A percentile compares a stretch with the other conserved stretches of the same genome.
Evolutionary conservation across 2,888 invertebrate genomes (phyloP).

Genomic region (Dryocosmus kuriphilus): DNA sequence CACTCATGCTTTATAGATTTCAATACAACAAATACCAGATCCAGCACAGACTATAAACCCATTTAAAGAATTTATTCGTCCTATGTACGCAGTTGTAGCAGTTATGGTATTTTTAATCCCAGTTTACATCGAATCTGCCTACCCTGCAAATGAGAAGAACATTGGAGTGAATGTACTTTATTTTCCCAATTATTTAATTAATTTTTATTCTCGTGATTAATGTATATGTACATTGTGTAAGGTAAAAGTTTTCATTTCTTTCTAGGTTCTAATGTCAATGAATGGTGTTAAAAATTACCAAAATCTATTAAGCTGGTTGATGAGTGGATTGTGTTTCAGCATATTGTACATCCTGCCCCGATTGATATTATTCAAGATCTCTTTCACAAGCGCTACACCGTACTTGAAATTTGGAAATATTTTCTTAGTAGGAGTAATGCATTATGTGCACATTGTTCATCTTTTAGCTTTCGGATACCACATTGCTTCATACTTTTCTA

Average conservation of each 20-base stretch:
- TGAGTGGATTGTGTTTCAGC: conserved; percentile 69
- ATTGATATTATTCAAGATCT: conserved; percentile 67
- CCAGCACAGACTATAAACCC: conserved; percentile 63
- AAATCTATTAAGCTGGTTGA: conserved; percentile 73
- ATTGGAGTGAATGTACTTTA: conserved; percentile 72
- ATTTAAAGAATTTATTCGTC: neutral
- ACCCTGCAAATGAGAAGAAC: conserved; percentile 70
- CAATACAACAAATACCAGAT: conserved; percentile 73
- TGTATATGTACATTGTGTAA: neutral
- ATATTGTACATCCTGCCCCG: conserved; percentile 65
- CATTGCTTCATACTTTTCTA: conserved; percentile 71
- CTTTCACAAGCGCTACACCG: conserved; percentile 68
- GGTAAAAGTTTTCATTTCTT: neutral
- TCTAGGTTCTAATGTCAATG: conserved; percentile 72
- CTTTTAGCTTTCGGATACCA: conserved; percentile 73
- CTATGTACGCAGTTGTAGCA: conserved; percentile 64
- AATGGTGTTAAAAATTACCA: conserved; percentile 71
- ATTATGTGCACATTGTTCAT: conserved; percentile 67
- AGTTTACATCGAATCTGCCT: conserved; percentile 69
- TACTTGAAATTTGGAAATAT: conserved; percentile 70
- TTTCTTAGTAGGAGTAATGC: conserved; percentile 72
- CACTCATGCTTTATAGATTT: conserved; percentile 60
- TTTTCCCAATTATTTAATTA: neutral
- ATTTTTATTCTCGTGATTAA: neutral
- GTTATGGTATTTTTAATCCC: conserved; percentile 68